Conservation (phyloP, 2,797 vertebrate genomes). For the Danio albolineatus region DNA sequence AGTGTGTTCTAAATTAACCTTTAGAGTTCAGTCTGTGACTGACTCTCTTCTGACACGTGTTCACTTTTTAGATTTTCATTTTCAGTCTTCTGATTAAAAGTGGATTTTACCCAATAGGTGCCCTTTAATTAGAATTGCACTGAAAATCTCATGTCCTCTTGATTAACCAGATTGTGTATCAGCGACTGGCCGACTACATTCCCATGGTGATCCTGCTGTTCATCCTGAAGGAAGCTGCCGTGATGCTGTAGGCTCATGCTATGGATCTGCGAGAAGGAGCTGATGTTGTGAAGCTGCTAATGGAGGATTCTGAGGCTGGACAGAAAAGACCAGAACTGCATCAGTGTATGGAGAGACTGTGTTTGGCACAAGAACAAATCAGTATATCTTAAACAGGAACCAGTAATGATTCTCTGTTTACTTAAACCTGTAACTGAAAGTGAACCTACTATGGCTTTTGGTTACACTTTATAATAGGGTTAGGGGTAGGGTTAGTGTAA, state of each 20-base stretch:
- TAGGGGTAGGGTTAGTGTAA: too few species aligned
- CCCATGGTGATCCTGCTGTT: slow-evolving; percentile 59
- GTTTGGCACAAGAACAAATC: slow-evolving; percentile 53
- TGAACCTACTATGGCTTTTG: too few species aligned
- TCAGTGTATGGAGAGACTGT: slow-evolving; percentile 55
- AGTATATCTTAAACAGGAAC: slow-evolving; percentile 36
- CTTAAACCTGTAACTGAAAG: too few species aligned
- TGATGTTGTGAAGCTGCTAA: slow-evolving; percentile 51
- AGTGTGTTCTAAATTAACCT: too few species aligned
- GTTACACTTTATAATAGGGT: too few species aligned
- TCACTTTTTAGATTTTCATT: too few species aligned
- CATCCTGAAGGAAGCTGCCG: slow-evolving; percentile 55
- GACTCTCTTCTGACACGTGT: too few species aligned
- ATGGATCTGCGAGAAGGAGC: slow-evolving; percentile 53
- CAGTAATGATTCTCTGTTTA: not conserved
- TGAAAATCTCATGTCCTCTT: not conserved
- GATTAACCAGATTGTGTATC: slow-evolving; percentile 58
- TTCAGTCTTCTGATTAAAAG: too few species aligned
- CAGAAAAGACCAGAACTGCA: slow-evolving; percentile 46
- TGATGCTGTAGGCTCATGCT: slow-evolving; percentile 43
- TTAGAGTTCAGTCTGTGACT: too few species aligned
- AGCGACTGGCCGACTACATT: slow-evolving; percentile 56
- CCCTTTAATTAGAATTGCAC: too few species aligned
- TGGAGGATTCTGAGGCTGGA: slow-evolving; percentile 54
- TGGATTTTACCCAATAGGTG: too few species aligned